Evolutionary conservation across 2,888 invertebrate species (phyloP), one percentile per base, ranked within the genome.

Genomic region (Steinernema carpocapsae): DNA sequence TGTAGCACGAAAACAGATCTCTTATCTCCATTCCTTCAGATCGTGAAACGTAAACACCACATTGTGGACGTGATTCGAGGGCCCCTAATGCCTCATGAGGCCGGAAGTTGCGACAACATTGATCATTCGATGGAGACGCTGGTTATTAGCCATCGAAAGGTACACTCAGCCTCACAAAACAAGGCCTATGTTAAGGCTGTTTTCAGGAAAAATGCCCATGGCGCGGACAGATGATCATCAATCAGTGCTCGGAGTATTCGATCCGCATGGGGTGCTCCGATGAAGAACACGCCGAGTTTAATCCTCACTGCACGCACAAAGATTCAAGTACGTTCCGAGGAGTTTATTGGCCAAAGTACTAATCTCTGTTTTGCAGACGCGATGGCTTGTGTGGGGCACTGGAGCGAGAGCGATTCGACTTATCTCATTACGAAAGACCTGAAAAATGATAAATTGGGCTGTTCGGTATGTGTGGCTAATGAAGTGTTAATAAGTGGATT

Each of bases 161-260:
- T 64, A 32, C 4, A 6, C 4, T 4, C 10, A 10, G 37, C 37
- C 37, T 6, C 29, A 32, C 29, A 32, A 2, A 4, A 64, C 14
- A 3, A 29, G 17, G 14, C 32, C 7, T n/a, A 6, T 32, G 3
- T 37, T 32, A 3, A 4, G 7, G 14, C 29, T 64, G 37, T 32
- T 64, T 64, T 17, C 26, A 64, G 64, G 64, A 64, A n/a, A 64
- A 64, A 32, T 64, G 64, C 32, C 64, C 64, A 32, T 64, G 64
- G 64, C 64, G 64, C 32, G 64, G 64, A 37, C 64, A 64, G 29
- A 64, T 64, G 64, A 64, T 64, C 64, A 64, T 64, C 37, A 64
- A 32, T 64, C 64, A 64, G 29, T 64, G 64, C 26, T 64, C 64
- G 29, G 64, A 64, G 32, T 64, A 64, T 32, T 64, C 64, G 26